These are phyloP conservation scores for Spodoptera frugiperda DNA, from an alignment of 1,140 invertebrate species.

Conservation along the genomic window DNA sequence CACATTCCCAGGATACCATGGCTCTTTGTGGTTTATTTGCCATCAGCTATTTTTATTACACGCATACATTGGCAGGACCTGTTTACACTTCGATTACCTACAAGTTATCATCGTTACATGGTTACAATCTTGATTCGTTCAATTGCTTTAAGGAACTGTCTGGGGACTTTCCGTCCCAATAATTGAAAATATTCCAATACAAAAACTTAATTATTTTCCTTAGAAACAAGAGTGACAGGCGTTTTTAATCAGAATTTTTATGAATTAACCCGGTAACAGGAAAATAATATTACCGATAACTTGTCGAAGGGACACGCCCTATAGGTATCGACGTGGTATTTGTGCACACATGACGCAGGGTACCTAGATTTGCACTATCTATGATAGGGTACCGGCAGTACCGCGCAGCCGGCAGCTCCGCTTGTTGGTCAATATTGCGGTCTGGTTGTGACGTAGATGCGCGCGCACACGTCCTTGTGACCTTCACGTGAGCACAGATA, in stretches of 20 bases:
- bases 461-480: constrained; percentile 39
- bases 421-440: constrained; percentile 43
- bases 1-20: background rate
- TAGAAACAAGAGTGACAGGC: too few relatives aligned
- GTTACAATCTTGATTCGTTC: background rate
- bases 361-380: constrained; percentile 5
- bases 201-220: too few relatives aligned
- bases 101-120: background rate
- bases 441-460: constrained; percentile 12
- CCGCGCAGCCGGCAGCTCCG: background rate
- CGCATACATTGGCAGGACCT: background rate
- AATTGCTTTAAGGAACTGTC: background rate
- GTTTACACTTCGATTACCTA: constrained; percentile 9
- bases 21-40: constrained; percentile 1
- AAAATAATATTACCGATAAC: background rate
- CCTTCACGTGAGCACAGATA: constrained; percentile 39
- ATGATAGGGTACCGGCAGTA: background rate
- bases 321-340: background rate
- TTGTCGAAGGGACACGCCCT: background rate
- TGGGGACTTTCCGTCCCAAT: constrained; percentile 2
- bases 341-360: constrained; percentile 1
- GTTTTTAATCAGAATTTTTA: too few relatives aligned
- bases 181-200: background rate
- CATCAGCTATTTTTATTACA: constrained; percentile 9
- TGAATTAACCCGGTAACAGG: too few relatives aligned